A percentile compares a stretch with the other conserved stretches of the same genome.
These are phyloP conservation scores for Carlito syrichta DNA, from an alignment of 2,113 vertebrate species.

Conservation along the genomic window DNA sequence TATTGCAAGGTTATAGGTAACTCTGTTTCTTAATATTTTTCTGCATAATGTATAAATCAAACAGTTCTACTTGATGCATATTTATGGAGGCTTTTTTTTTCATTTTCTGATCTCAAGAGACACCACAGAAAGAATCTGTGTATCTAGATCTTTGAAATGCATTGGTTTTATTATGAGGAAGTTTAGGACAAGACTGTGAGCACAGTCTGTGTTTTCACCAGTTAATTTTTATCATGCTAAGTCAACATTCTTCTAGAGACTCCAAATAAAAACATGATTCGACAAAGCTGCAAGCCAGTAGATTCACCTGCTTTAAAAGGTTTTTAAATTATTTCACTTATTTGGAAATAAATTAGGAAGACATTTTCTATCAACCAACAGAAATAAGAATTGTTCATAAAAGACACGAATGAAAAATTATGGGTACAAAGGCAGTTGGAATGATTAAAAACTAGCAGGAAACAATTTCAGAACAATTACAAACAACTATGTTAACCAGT, in stretches of 20 bases:
- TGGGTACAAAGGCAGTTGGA: neutral
- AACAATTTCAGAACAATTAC: neutral
- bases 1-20: neutral
- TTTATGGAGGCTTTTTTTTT: neutral
- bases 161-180: neutral
- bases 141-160: neutral
- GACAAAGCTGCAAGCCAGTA: neutral
- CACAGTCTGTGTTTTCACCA: neutral
- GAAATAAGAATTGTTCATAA: constrained; percentile 21
- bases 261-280: constrained; percentile 11
- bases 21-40: constrained; percentile 26
- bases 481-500: neutral
- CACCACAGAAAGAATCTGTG: neutral
- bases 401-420: neutral
- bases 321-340: neutral
- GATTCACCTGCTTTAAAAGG: neutral
- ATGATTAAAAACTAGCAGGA: constrained; percentile 1
- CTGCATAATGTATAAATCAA: constrained; percentile 32
- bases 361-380: neutral
- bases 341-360: constrained; percentile 13
- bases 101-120: constrained; percentile 29
- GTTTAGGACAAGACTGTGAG: neutral
- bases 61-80: constrained; percentile 24
- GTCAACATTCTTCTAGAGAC: neutral
- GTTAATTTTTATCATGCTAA: neutral